Conservation (phyloP, 2,113 vertebrate species). For the Pionites leucogaster region DNA sequence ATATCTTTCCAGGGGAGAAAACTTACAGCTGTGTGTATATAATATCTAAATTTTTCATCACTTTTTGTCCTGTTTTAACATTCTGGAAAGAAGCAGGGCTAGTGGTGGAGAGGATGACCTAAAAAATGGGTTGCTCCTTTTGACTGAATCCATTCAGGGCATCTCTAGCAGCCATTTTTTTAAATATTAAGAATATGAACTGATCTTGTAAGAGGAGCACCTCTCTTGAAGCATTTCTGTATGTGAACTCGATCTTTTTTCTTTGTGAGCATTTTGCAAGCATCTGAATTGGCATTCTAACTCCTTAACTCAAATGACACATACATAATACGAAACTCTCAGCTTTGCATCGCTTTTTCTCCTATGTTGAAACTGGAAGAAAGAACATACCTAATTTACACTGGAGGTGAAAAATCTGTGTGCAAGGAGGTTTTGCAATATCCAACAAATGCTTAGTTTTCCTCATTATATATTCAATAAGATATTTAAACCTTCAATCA, state of each 20-base stretch:
- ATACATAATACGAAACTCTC: neutral
- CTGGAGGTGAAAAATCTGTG: neutral
- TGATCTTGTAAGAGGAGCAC: neutral
- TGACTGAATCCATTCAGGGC: neutral
- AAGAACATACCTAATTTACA: neutral
- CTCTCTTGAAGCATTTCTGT: neutral
- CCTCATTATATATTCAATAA: neutral
- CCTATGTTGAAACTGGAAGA: neutral
- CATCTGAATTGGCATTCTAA: neutral
- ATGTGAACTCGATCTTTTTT: neutral
- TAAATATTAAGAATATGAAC: neutral
- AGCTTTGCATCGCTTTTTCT: rapidly evolving
- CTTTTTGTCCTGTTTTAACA: neutral
- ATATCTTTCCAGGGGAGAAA: neutral
- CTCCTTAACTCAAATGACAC: neutral
- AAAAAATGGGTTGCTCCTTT: neutral
- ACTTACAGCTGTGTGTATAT: neutral
- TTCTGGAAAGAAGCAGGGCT: neutral
- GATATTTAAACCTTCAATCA: neutral
- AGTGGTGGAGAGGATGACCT: rapidly evolving
- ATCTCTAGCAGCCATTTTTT: neutral
- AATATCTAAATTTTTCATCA: neutral
- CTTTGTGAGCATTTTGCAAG: neutral
- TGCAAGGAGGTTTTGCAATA: neutral
- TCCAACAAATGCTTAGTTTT: neutral